phyloP scores from a whole-genome alignment of 1,140 invertebrate genomes.

The Dolichoris vasculosae region DNA sequence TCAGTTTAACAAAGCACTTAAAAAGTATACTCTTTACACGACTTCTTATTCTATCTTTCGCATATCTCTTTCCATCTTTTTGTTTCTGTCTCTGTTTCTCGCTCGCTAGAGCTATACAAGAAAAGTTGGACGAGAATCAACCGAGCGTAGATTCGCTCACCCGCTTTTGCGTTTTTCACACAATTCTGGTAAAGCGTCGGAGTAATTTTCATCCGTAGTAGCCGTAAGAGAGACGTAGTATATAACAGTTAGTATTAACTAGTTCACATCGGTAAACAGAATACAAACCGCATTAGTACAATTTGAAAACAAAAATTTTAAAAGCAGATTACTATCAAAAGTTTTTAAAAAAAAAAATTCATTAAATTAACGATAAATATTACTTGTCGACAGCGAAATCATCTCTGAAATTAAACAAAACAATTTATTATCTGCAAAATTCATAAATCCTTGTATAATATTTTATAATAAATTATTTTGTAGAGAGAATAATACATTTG shows the following conservation, averaged over 20 bases:
- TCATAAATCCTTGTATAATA: too few species aligned
- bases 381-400: too few species aligned
- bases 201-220: conserved; percentile 46
- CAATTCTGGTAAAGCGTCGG: conserved; percentile 37
- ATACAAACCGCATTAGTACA: not conserved
- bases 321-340: not conserved
- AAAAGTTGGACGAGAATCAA: conserved; percentile 46
- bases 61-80: not conserved
- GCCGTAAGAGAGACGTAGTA: not conserved
- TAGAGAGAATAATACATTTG: too few species aligned
- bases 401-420: too few species aligned
- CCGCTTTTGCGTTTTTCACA: conserved; percentile 16
- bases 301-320: not conserved
- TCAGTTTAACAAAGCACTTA: conserved; percentile 29
- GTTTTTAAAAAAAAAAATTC: too few species aligned
- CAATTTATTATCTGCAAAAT: too few species aligned
- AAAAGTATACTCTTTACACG: conserved; percentile 7
- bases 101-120: not conserved
- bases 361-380: too few species aligned
- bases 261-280: not conserved
- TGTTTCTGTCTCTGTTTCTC: not conserved
- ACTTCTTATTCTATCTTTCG: not conserved
- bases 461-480: too few species aligned
- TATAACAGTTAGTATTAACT: not conserved
- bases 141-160: not conserved